A percentile compares a stretch with the other conserved stretches of the same genome.
These are phyloP conservation scores for Exaiptasia diaphana DNA, from an alignment of 64 coral and sea anemone species.

Conservation along the genomic window DNA sequence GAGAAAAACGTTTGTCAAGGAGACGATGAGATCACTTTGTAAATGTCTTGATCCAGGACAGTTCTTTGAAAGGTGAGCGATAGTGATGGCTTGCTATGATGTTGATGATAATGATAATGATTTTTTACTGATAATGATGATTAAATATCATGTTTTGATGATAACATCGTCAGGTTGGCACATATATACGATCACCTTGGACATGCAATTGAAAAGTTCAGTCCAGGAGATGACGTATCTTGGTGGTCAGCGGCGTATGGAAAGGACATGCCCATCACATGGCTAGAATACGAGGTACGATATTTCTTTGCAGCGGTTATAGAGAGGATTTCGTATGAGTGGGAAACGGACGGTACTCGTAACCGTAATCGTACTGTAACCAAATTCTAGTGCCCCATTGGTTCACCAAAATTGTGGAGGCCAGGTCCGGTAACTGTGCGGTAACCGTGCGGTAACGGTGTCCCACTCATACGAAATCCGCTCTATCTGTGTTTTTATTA, in stretches of 20 bases:
- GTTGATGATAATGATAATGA: neutral
- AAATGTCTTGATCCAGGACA: slow-evolving; percentile 25
- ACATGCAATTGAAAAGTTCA: slow-evolving; percentile 39
- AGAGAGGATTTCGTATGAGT: too few species aligned
- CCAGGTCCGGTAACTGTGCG: too few species aligned
- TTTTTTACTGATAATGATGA: neutral
- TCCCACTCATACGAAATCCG: too few species aligned
- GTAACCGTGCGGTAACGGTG: too few species aligned
- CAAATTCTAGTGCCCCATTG: too few species aligned
- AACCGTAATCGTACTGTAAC: too few species aligned
- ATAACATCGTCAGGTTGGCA: slow-evolving; percentile 31
- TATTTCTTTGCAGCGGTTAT: too few species aligned
- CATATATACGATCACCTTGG: slow-evolving; percentile 38
- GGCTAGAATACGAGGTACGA: slow-evolving; percentile 78
- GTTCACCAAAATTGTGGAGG: too few species aligned
- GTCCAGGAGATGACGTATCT: slow-evolving; percentile 35
- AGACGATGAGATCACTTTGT: slow-evolving; percentile 44
- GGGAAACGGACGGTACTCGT: too few species aligned
- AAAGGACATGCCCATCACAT: slow-evolving; percentile 41
- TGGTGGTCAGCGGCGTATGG: slow-evolving; percentile 71
- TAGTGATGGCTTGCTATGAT: too few species aligned
- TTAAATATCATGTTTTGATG: neutral
- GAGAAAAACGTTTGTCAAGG: slow-evolving; percentile 70
- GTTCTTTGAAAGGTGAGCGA: slow-evolving; percentile 42
- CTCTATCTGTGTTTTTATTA: too few species aligned